Conservation (phyloP, 2,888 invertebrate species). For the Himalopsyche anomala region DNA sequence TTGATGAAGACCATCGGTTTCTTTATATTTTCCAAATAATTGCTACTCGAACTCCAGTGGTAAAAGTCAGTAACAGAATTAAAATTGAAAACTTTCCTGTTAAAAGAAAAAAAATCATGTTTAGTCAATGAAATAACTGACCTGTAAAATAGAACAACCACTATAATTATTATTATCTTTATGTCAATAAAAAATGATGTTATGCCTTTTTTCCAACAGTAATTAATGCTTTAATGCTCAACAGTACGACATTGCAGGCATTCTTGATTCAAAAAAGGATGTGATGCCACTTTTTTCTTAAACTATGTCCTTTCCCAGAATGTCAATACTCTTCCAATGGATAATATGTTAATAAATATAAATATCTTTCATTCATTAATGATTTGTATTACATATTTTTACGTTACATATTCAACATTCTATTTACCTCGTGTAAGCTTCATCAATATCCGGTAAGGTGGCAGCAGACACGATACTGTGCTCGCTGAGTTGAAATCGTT, state of each 20-base stretch:
- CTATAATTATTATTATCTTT: too few species aligned
- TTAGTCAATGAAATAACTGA: not conserved
- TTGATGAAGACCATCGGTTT: conserved; percentile 95
- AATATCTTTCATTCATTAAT: not conserved
- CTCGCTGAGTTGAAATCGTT: conserved; percentile 83
- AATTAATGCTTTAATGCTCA: too few species aligned
- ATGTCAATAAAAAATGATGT: too few species aligned
- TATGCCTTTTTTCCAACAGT: too few species aligned
- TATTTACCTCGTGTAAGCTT: conserved; percentile 86
- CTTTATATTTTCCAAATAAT: conserved; percentile 86
- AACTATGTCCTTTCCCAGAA: too few species aligned
- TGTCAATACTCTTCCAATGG: too few species aligned
- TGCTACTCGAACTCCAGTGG: conserved; percentile 89
- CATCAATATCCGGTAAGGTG: conserved; percentile 91
- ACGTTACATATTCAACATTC: not conserved
- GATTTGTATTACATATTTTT: conserved; percentile 35
- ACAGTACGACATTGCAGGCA: too few species aligned
- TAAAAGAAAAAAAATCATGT: conserved; percentile 66
- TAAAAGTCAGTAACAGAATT: conserved; percentile 87
- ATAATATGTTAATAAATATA: too few species aligned
- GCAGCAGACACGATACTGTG: conserved; percentile 90
- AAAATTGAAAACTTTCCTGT: conserved; percentile 86
- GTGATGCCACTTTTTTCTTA: too few species aligned
- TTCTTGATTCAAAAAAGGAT: too few species aligned
- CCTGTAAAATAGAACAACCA: not conserved